These are phyloP conservation scores for Melanostoma mellinum DNA, from an alignment of 2,888 invertebrate genomes.

Conservation along the genomic window DNA sequence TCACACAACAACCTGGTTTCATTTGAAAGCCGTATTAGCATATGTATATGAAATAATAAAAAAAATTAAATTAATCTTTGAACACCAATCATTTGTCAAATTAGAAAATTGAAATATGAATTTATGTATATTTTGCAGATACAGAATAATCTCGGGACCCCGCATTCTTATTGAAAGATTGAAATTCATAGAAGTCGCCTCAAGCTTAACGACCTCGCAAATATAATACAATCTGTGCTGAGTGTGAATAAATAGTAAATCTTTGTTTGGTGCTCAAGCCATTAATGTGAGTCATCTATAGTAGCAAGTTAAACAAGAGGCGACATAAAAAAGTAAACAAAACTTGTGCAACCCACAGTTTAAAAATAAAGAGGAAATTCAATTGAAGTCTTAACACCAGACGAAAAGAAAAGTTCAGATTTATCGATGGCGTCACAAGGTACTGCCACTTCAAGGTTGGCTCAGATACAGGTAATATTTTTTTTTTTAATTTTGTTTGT, in stretches of 20 bases:
- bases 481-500: conserved; percentile 39
- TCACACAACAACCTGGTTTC: conserved; percentile 38
- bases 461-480: conserved; percentile 82
- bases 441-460: conserved; percentile 80
- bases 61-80: conserved; percentile 11
- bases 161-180: conserved; percentile 2
- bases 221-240: conserved; percentile 22
- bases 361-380: conserved; percentile 44
- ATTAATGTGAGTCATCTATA: conserved; percentile 55
- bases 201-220: conserved; percentile 54
- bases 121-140: conserved; percentile 49
- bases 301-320: conserved; percentile 19
- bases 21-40: conserved; percentile 30
- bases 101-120: conserved; percentile 20
- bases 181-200: conserved; percentile 15
- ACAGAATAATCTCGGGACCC: conserved; percentile 13
- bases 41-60: neutral
- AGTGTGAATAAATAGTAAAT: conserved; percentile 14
- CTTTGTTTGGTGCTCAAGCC: conserved; percentile 43
- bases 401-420: conserved; percentile 68
- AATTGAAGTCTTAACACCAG: conserved; percentile 43
- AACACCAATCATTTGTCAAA: conserved; percentile 30
- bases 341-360: conserved; percentile 53
- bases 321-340: conserved; percentile 13
- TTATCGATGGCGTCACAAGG: conserved; percentile 81